Base-by-base conservation (phyloP, 2,113 vertebrate genomes). In the Turnix velox region DNA sequence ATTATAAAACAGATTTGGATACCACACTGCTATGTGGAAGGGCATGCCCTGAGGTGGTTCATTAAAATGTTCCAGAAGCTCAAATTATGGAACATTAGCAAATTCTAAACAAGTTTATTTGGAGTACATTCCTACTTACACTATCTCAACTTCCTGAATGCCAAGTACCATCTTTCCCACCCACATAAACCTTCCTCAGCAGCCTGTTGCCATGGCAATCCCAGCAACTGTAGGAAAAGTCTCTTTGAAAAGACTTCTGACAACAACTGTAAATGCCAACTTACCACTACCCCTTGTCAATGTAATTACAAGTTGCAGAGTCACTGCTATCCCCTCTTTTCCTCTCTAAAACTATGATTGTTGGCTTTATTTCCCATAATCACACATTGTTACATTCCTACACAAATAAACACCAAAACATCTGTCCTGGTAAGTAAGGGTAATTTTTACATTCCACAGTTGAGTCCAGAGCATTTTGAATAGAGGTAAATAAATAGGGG, bases 271-370 rank as follows among this genome's bases (percentile, higher is more conserved):
- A 91, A 79, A 66, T 61, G 66, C 90, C 90, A 91, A 90, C 67
- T 85, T 82, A 92, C 58, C 87, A 82, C 71, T 63, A 87, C 62
- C 66, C 91, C 94, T 89, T 82, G 66, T 91, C 94, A 95, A 23
- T 51, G 54, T 80, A 93, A 95, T 90, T 84, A 79, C 62, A 69
- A 91, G 87, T 33, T 75, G 73, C 74, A 87, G 54, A 89, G 73
- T 63, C 78, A 62, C 42, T 2, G 0, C 73, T 85, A 73, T 58
- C 42, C 63, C 54, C 55, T 54, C 59, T 62, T 83, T 67, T 35
- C 25, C 33, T 33, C 33, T 10, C 33, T 58, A 58, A 58, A 78
- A 84, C 74, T 40, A 24, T 14, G 74, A 54, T 18, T 66, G 28
- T 49, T 89, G 74, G 12, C 77, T 96, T 88, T 65, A 61, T 82